Conservation (phyloP, 2,888 invertebrate species). For the Cloeon dipterum region DNA sequence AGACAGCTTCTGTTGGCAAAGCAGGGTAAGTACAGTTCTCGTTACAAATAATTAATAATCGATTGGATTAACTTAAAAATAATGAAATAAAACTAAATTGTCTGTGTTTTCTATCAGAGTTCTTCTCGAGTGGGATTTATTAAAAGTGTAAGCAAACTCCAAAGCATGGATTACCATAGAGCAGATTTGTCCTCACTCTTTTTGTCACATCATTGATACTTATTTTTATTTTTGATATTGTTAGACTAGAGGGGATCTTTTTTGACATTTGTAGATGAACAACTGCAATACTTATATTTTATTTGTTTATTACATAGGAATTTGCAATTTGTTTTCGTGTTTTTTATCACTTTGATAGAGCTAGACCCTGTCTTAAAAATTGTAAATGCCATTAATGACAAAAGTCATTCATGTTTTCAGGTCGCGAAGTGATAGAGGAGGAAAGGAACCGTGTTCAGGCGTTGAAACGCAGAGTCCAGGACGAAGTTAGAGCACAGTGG, state of each 20-base stretch:
- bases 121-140: slow-evolving; percentile 1
- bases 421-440: slow-evolving; percentile 77
- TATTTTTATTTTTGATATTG: no score
- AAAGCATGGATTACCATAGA: no score
- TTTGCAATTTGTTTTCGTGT: background rate
- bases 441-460: slow-evolving; percentile 71
- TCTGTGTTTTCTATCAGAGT: background rate
- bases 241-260: no score
- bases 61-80: background rate
- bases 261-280: no score
- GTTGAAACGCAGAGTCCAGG: slow-evolving; percentile 63
- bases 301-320: background rate
- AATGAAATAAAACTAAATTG: background rate
- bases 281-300: no score
- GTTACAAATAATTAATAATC: no score
- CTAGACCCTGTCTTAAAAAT: background rate
- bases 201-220: no score
- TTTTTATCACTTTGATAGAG: background rate
- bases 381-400: no score
- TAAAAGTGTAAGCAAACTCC: slow-evolving; percentile 1
- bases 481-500: slow-evolving; percentile 77
- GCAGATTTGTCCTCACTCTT: no score
- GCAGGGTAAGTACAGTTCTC: slow-evolving; percentile 41
- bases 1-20: slow-evolving; percentile 66
- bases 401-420: slow-evolving; percentile 31